Base-by-base conservation (phyloP, 2,113 vertebrate species). In the Scatophagus argus region DNA sequence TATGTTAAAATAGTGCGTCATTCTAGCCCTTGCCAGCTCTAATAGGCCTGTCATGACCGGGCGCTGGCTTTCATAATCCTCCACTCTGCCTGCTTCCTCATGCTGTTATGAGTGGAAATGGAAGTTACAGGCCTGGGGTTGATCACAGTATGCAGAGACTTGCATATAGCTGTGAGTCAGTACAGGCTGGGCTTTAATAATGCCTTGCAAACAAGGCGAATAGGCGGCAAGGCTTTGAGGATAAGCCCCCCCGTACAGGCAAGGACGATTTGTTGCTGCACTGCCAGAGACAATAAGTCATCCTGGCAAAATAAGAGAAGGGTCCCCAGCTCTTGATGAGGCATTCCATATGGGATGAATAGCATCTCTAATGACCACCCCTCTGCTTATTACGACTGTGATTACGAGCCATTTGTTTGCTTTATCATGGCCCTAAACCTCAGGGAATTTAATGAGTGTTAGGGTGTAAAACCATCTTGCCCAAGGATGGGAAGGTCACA, bases 361-460 rank as follows among this genome's bases (percentile, higher is more conserved):
- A 72, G 88, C 81, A 64, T 76, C 75, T 83, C 86, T 93, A 92
- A 93, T 92, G 88, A 90, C 87, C 86, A 81, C 75, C 84, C 84
- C 81, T 78, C 83, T 76, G 69, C 87, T 89, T 91, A 91, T 92
- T 93, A 93, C 87, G 31, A 58, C 83, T 73, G 87, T 88, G 87
- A 93, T 92, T 93, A 93, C 36, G 80, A 90, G 91, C 91, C 84
- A 91, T 93, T 93, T 92, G 91, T 93, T 93, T 91, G 81, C 90
- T 93, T 93, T 93, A 93, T 92, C 88, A 86, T 85, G 83, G 91
- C 81, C 71, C 70, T 86, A 83, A 91, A 89, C 86, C 89, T 79
- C 74, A 25, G 79, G 75, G 84, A 87, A 82, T 85, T 87, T 90
- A 91, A 92, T 87, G 89, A 92, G 84, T 68, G 65, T 76, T 66